Percentiles rank a stretch among this genome's conserved stretches.
Evolutionary conservation across 2,113 vertebrate species (phyloP).

Genomic region (Galemys pyrenaicus): DNA sequence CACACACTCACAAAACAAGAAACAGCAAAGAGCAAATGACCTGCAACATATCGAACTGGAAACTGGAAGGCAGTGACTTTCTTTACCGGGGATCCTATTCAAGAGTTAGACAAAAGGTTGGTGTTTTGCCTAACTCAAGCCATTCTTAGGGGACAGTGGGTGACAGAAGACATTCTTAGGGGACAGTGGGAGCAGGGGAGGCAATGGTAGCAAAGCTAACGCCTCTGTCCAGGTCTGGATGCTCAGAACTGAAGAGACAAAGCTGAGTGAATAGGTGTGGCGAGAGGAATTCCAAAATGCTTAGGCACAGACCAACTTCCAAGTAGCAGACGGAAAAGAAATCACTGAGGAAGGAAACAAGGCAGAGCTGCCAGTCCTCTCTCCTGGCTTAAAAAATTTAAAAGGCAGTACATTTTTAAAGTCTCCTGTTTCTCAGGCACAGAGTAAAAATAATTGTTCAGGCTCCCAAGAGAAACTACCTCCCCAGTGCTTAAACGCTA

Average conservation of each 20-base stretch:
- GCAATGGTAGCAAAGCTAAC: fast-evolving
- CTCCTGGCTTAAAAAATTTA: slow-evolving; percentile 54
- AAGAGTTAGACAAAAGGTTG: not conserved
- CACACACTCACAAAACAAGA: not conserved
- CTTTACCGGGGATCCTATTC: not conserved
- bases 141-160: not conserved
- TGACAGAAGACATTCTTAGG: not conserved
- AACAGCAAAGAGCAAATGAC: not conserved
- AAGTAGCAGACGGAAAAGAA: slow-evolving; percentile 55
- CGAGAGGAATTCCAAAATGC: fast-evolving
- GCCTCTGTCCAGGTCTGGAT: fast-evolving
- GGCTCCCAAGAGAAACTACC: slow-evolving; percentile 65
- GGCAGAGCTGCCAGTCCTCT: slow-evolving; percentile 33
- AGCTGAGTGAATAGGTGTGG: not conserved
- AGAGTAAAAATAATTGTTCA: slow-evolving; percentile 73
- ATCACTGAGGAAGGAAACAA: slow-evolving; percentile 46
- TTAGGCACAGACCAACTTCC: slow-evolving; percentile 12
- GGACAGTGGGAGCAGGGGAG: fast-evolving
- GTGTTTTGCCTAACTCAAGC: not conserved
- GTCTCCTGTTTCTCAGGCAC: slow-evolving; percentile 65
- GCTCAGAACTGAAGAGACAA: not conserved
- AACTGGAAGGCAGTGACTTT: not conserved
- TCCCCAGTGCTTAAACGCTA: slow-evolving; percentile 78
- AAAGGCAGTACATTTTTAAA: slow-evolving; percentile 67
- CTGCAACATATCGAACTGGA: not conserved